phyloP scores from a whole-genome alignment of 2,797 vertebrate species.

The Borostomias antarcticus region DNA sequence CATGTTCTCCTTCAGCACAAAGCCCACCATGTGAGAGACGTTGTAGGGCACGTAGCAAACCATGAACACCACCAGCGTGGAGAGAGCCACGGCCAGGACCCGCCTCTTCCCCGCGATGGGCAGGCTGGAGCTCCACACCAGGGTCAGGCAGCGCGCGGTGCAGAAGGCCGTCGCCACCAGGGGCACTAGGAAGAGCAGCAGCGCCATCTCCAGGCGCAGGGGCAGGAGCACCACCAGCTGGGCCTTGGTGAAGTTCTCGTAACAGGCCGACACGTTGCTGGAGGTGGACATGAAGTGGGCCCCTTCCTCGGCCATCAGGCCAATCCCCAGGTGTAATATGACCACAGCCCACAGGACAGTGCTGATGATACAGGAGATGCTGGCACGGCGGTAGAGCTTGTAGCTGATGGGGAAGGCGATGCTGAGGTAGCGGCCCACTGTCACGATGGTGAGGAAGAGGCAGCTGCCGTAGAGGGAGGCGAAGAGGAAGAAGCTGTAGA shows the following conservation, averaged over 20 bases:
- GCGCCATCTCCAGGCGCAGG: constrained; percentile 82
- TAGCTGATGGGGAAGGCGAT: constrained; percentile 85
- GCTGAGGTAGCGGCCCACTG: constrained; percentile 83
- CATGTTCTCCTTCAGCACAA: constrained; percentile 51
- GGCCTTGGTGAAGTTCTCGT: constrained; percentile 72
- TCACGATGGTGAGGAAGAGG: constrained; percentile 81
- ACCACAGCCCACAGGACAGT: constrained; percentile 80
- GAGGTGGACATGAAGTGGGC: constrained; percentile 65
- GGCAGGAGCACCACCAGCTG: constrained; percentile 76
- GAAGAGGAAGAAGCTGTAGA: constrained; percentile 80
- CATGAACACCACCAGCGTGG: constrained; percentile 80
- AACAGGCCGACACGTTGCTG: constrained; percentile 70
- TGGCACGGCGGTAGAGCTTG: constrained; percentile 78
- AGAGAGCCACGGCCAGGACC: constrained; percentile 79
- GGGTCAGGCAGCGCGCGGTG: constrained; percentile 79
- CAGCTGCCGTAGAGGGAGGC: constrained; percentile 82
- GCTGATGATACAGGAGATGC: constrained; percentile 81
- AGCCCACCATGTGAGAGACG: constrained; percentile 82
- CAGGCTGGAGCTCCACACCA: constrained; percentile 78
- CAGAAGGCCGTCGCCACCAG: constrained; percentile 78
- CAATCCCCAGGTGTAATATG: constrained; percentile 75
- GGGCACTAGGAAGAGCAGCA: constrained; percentile 80
- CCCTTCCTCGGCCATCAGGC: constrained; percentile 70
- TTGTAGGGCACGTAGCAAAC: constrained; percentile 89
- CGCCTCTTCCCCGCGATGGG: constrained; percentile 76